A percentile compares a stretch with the other conserved stretches of the same genome.
Evolutionary conservation across 2,113 vertebrate genomes (phyloP).

Genomic region (Columba janthina): DNA sequence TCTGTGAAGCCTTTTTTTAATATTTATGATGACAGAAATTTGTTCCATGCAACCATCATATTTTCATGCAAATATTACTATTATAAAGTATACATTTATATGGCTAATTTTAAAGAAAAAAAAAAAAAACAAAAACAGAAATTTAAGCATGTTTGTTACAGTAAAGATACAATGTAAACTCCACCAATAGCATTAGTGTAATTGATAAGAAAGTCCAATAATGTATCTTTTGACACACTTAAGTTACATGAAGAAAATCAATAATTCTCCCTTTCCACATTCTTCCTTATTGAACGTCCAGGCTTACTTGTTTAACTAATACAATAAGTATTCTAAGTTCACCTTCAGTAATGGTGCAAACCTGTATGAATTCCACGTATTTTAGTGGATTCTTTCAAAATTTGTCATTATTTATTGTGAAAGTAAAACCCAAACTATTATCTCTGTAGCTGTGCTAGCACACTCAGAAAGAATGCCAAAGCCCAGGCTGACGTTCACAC

Average conservation of each 20-base stretch:
- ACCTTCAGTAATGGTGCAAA: neutral
- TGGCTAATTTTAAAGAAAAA: neutral
- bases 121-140: neutral
- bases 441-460: neutral
- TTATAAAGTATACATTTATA: neutral
- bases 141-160: neutral
- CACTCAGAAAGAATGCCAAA: neutral
- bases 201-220: neutral
- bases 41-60: neutral
- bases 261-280: neutral
- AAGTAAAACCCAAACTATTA: neutral
- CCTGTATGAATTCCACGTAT: neutral
- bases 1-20: neutral
- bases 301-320: neutral
- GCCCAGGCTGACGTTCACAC: neutral
- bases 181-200: neutral
- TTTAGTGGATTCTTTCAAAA: neutral
- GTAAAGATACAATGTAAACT: neutral
- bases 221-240: neutral
- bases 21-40: neutral
- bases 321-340: neutral
- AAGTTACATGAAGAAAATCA: neutral
- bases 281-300: neutral
- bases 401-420: neutral
- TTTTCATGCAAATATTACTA: neutral